phyloP scores from a whole-genome alignment of 2,888 invertebrate species.

The Mesorhabditis spiculigera region DNA sequence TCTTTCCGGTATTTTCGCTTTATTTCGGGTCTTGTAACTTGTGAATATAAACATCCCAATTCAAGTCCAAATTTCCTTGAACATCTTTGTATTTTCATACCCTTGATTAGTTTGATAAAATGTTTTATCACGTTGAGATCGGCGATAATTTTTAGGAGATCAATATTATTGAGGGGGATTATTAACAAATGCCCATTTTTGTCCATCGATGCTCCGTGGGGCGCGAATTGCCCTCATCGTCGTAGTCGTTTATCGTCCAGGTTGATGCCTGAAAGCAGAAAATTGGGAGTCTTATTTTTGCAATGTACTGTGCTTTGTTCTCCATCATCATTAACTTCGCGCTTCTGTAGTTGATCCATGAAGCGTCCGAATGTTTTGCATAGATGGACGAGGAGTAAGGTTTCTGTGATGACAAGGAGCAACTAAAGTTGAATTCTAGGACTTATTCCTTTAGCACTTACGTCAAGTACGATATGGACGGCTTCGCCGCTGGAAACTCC shows the following conservation, averaged over 20 bases:
- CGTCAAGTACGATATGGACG: not conserved
- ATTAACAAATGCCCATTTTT: conserved; percentile 5
- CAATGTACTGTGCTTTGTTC: not conserved
- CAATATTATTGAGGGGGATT: conserved; percentile 1
- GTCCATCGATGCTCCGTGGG: not conserved
- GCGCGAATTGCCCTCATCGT: not conserved
- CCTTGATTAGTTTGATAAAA: not conserved
- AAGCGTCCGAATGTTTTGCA: conserved; percentile 4
- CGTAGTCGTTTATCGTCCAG: not conserved
- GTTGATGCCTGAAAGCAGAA: not conserved
- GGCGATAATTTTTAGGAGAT: not conserved
- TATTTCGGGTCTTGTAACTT: not conserved
- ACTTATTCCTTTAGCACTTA: not conserved
- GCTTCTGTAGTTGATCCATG: not conserved
- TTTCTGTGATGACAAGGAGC: not conserved
- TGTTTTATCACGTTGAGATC: not conserved
- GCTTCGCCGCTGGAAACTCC: not conserved
- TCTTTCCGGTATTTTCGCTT: not conserved
- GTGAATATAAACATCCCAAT: too few species aligned
- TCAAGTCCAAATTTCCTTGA: not conserved
- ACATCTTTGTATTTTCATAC: not conserved
- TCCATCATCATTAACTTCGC: not conserved
- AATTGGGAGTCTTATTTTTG: not conserved
- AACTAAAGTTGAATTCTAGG: not conserved
- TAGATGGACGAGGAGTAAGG: not conserved